Conservation (phyloP, 2,888 invertebrate genomes). For the Ichneumon xanthorius region DNA sequence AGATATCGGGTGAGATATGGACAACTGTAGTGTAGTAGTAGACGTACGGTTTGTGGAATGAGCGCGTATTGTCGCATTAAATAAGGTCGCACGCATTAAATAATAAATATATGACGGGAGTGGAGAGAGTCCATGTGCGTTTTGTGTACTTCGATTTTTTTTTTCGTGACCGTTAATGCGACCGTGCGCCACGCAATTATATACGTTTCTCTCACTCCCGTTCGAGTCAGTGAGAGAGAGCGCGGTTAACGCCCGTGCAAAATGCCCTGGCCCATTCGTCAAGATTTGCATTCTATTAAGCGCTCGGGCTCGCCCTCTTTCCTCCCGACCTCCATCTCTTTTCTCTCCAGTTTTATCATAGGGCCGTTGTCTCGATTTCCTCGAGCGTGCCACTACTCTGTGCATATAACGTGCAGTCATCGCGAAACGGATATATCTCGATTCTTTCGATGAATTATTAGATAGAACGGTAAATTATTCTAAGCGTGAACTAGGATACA, state of each 20-base stretch:
- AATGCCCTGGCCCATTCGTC: conserved; percentile 64
- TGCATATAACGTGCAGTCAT: conserved; percentile 8
- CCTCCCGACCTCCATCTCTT: not conserved
- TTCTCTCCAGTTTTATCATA: conserved; percentile 32
- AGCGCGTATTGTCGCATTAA: conserved; percentile 1
- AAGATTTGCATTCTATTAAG: conserved; percentile 70
- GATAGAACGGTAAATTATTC: conserved; percentile 41
- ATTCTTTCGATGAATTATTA: conserved; percentile 34
- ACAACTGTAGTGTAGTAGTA: not conserved
- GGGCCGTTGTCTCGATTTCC: conserved; percentile 41
- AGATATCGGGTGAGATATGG: not conserved
- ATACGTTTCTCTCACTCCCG: conserved; percentile 58
- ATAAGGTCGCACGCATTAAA: conserved; percentile 9
- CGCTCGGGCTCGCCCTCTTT: conserved; percentile 20
- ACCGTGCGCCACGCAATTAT: conserved; percentile 61
- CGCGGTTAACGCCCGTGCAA: conserved; percentile 55
- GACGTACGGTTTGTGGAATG: not conserved
- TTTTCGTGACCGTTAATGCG: conserved; percentile 4
- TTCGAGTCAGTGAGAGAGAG: conserved; percentile 46
- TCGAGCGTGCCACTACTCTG: conserved; percentile 22
- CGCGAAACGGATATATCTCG: conserved; percentile 41
- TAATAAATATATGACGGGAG: not conserved
- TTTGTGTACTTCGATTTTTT: not conserved
- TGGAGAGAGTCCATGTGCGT: not conserved
- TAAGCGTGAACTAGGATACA: conserved; percentile 41